phyloP scores from a whole-genome alignment of 2,113 vertebrate genomes.

The Calcarius ornatus region DNA sequence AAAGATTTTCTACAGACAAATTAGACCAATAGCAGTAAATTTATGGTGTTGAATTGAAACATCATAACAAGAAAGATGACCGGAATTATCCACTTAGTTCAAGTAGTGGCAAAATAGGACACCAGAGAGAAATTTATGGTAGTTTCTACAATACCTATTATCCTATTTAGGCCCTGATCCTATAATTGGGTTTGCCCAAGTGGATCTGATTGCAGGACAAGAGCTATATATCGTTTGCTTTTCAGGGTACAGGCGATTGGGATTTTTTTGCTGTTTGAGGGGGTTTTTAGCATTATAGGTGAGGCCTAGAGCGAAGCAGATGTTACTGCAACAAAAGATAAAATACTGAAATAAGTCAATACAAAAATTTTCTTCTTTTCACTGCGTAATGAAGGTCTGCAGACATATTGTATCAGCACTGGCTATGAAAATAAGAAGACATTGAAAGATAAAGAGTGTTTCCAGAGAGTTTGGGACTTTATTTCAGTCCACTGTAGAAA shows the following conservation, averaged over 20 bases:
- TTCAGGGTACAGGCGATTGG: neutral
- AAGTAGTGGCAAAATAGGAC: slow-evolving; percentile 64
- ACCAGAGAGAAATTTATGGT: slow-evolving; percentile 68
- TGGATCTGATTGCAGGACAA: slow-evolving; percentile 65
- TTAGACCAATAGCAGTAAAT: slow-evolving; percentile 54
- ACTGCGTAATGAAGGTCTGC: neutral
- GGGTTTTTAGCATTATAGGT: neutral
- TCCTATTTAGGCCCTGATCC: slow-evolving; percentile 63
- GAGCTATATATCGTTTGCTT: slow-evolving; percentile 46
- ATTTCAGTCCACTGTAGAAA: neutral
- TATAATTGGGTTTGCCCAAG: slow-evolving; percentile 67
- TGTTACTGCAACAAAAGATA: neutral
- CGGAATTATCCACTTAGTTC: slow-evolving; percentile 69
- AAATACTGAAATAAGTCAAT: neutral
- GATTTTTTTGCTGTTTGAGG: neutral
- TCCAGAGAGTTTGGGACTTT: neutral
- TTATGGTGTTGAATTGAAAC: slow-evolving; percentile 40
- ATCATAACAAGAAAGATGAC: slow-evolving; percentile 67
- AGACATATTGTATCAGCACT: neutral
- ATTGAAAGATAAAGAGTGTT: neutral
- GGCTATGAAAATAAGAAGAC: neutral
- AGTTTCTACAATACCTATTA: slow-evolving; percentile 67
- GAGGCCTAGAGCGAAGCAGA: neutral
- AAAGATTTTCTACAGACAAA: slow-evolving; percentile 33
- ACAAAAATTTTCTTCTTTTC: neutral